Base-by-base conservation (phyloP, 1,140 invertebrate species). In the Streblospio benedicti region DNA sequence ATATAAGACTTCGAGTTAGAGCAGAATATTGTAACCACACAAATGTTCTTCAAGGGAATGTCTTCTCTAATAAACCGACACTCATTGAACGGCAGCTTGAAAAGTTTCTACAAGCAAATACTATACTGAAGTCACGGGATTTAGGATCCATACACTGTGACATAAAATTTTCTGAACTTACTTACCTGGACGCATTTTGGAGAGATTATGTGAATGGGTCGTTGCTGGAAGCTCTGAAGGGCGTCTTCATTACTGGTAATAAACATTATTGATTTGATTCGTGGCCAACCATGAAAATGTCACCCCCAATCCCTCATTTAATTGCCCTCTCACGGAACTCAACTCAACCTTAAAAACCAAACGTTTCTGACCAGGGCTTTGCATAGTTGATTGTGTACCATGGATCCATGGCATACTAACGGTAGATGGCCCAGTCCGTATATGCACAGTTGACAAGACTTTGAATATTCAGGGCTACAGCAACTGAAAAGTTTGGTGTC, bases 171-270 rank as follows among this genome's bases (percentile, higher is more conserved):
- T 72, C 73, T 33, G 75, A 77, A 63, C 61, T 77, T 33, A 73
- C 73, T 6, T 75, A 76, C 60, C 58, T 77, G 30, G 76, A 77
- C 68, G 73, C 75, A 18, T 76, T 77, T 51, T 77, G 76, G 76
- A 68, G 75, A 49, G 76, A 77, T 67, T 77, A 77, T 64, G 64
- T 74, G 4, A 77, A 75, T 67, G 76, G 76, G 18, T 70, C 73
- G 18, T 67, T 77, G 32, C 56, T 75, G 38, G 73, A 76, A 61
- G 75, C 74, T 18, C 61, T 76, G 5, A 76, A 76, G 69, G 75
- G 73, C 6, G 71, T 74, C 6, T 74, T 71, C 62, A 66, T 74
- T 16, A 72, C 70, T 65, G 70, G 70, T 71, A 58, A 58, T n/a
- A n/a, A n/a, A n/a, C n/a, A n/a, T n/a, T n/a, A n/a, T n/a, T n/a